Evolutionary conservation across 2,888 invertebrate genomes (phyloP).

Genomic region (Busseola fusca): DNA sequence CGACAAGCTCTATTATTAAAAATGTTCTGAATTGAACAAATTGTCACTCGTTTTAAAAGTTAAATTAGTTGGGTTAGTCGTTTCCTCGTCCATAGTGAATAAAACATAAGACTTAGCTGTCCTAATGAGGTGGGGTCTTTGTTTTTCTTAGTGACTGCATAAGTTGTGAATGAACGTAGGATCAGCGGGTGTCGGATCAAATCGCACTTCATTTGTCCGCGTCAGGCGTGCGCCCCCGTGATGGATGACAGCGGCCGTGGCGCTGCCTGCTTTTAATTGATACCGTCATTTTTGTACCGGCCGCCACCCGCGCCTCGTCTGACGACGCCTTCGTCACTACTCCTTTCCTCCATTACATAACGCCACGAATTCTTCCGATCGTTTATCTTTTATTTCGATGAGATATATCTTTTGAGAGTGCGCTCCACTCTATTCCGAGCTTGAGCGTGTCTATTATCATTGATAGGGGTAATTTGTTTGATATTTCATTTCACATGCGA

Average conservation of each 20-base stretch:
- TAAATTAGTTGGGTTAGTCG: conserved; percentile 84
- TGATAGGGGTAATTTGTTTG: conserved; percentile 71
- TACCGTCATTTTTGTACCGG: conserved; percentile 82
- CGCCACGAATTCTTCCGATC: conserved; percentile 65
- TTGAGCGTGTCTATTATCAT: conserved; percentile 70
- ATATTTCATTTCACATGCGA: conserved; percentile 69
- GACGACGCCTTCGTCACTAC: conserved; percentile 36
- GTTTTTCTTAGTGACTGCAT: conserved; percentile 85
- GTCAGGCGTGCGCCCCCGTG: conserved; percentile 80
- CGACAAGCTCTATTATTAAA: conserved; percentile 73
- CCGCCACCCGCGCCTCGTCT: conserved; percentile 53
- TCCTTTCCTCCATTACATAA: conserved; percentile 69
- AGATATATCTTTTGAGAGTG: conserved; percentile 64
- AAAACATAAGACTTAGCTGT: conserved; percentile 85
- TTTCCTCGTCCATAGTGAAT: conserved; percentile 81
- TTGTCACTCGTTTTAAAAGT: conserved; percentile 86
- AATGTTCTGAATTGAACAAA: conserved; percentile 79
- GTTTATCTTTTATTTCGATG: conserved; percentile 68
- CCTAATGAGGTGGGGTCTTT: conserved; percentile 83
- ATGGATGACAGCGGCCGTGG: conserved; percentile 79
- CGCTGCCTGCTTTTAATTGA: conserved; percentile 84
- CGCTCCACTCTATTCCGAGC: conserved; percentile 62
- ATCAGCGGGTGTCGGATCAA: conserved; percentile 82
- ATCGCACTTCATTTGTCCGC: conserved; percentile 88
- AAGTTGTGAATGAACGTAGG: conserved; percentile 85